phyloP scores from a whole-genome alignment of 2,113 vertebrate species.

The Bagarius yarrelli region DNA sequence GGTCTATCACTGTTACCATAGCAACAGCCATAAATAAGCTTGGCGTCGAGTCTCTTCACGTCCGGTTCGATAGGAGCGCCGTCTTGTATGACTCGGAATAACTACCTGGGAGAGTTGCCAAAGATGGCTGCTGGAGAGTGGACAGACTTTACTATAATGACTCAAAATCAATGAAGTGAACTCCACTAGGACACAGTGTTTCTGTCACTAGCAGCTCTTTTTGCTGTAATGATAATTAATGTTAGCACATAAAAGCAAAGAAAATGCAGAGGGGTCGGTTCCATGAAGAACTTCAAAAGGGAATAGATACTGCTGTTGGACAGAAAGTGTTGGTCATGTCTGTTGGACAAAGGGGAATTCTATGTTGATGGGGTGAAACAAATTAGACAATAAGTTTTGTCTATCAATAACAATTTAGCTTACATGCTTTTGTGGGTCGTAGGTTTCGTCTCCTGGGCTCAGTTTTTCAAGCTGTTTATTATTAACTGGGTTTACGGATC shows the following conservation, averaged over 20 bases:
- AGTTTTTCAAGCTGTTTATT: constrained; percentile 12
- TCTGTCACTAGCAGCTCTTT: background rate
- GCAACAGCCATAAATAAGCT: background rate
- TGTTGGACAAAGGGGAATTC: constrained; percentile 6
- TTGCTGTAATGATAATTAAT: constrained; percentile 40
- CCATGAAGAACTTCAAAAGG: constrained; percentile 21
- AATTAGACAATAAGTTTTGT: background rate
- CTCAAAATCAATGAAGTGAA: constrained; percentile 32
- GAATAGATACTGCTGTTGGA: constrained; percentile 29
- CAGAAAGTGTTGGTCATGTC: constrained; percentile 23
- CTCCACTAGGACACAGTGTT: constrained; percentile 6
- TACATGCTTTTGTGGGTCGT: constrained; percentile 20
- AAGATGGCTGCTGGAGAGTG: background rate
- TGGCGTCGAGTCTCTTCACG: background rate
- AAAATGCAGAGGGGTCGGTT: constrained; percentile 29
- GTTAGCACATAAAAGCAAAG: constrained; percentile 45
- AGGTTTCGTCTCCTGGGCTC: constrained; percentile 18
- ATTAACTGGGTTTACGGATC: background rate
- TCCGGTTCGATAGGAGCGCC: background rate
- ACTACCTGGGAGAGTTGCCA: background rate
- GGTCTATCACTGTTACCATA: background rate
- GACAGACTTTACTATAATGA: background rate
- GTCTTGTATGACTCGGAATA: background rate
- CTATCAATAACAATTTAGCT: constrained; percentile 8
- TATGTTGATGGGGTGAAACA: background rate